Evolutionary conservation across 92 coral and sea anemone species (phyloP), one percentile per base, ranked within the genome.

Genomic region (Zoanthus solanderi): DNA sequence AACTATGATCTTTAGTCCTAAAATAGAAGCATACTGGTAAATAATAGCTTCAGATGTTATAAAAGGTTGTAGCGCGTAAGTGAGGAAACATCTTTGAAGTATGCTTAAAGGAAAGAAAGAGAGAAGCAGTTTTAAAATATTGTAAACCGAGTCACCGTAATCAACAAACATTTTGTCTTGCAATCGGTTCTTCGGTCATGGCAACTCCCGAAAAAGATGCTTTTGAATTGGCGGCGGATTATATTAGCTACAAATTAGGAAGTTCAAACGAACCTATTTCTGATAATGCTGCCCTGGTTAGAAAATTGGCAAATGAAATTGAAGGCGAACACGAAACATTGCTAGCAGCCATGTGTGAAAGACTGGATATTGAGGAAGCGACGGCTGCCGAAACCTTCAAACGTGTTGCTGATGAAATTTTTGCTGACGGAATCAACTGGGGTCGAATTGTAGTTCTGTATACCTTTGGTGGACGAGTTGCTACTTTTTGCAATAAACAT

Each of bases 371-470:
- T 34, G 88, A 87, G 45, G 86, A 87, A 50, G 29, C 91, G 0
- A 90, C 79, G 16, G 93, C 83, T 1, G 80, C 90, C 29, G 50
- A 34, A n/a, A 88, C 93, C 6, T 96, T 89, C 68, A 63, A 71
- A 31, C 72, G 89, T 4, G 93, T 95, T 16, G 99, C 96, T 2
- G 94, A 96, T 68, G 96, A 90, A 48, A 93, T 95, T n/a, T 89
- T 95, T 74, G 54, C 81, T 6, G 92, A 91, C 11, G 93, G 91
- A 57, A 89, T 96, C 75, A 96, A 96, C 91, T 96, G 99, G 99
- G 99, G 99, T 18, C 76, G 98, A n/a, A 92, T 96, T 9, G 98
- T 95, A n/a, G 98, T 90, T 45, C 78, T 96, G 63, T 94, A 88
- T 88, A 90, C 94, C 23, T 96, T 96, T 72, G 94, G 92, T 4